Percentiles rank a stretch among this genome's conserved stretches.
Evolutionary conservation across 1,140 invertebrate genomes (phyloP).

Genomic region (Drosophila seguyi): DNA sequence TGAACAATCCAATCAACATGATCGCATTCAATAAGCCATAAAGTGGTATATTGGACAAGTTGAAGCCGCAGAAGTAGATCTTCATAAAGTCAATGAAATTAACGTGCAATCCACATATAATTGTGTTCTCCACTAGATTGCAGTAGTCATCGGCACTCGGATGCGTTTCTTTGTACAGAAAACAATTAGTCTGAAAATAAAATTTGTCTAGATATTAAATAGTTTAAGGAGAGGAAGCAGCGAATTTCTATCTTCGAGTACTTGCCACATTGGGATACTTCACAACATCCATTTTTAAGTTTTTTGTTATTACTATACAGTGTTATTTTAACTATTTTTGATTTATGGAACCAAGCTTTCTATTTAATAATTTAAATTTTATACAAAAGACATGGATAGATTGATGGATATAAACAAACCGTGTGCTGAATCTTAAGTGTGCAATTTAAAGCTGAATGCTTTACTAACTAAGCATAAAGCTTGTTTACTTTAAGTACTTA

Average conservation of each 20-base stretch:
- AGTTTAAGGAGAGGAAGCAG: background rate
- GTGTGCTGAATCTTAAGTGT: background rate
- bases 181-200: constrained; percentile 15
- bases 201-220: background rate
- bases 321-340: background rate
- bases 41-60: background rate
- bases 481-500: background rate
- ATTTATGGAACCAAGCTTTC: background rate
- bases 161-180: background rate
- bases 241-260: background rate
- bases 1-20: background rate
- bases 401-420: background rate
- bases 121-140: background rate
- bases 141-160: constrained; percentile 13
- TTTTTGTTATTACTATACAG: no score
- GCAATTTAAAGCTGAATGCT: background rate
- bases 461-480: background rate
- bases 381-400: background rate
- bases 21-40: background rate
- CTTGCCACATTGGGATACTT: constrained; percentile 22
- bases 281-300: constrained; percentile 4
- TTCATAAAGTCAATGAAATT: constrained; percentile 41
- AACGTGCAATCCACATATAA: constrained; percentile 18
- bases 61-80: constrained; percentile 15
- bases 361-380: background rate